Percentiles rank a stretch among this genome's conserved stretches.
Conservation (phyloP, 2,797 vertebrate genomes). For the Clarias pachynema region DNA sequence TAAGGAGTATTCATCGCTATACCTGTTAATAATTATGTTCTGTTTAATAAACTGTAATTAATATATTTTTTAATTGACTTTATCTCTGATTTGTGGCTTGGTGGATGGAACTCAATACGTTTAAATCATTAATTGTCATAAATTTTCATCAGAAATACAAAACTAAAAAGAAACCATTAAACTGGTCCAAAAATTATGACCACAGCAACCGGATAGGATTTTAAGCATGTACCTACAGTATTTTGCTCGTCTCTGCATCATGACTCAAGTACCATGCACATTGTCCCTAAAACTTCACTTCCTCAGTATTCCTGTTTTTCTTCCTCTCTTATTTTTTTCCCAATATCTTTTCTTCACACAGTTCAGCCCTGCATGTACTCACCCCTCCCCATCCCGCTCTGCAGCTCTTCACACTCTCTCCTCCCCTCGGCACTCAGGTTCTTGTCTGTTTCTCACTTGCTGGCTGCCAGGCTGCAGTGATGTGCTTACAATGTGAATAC, state of each 20-base stretch:
- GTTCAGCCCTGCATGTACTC: conserved; percentile 30
- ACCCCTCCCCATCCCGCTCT: conserved; percentile 25
- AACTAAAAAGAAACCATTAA: background rate
- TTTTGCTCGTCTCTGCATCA: too few relatives aligned
- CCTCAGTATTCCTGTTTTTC: conserved; percentile 15
- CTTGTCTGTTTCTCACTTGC: conserved; percentile 36
- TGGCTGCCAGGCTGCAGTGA: conserved; percentile 59
- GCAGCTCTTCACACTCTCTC: conserved; percentile 27
- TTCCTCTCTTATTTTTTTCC: conserved; percentile 10
- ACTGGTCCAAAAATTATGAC: background rate
- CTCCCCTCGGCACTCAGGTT: conserved; percentile 28
- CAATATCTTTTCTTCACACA: conserved; percentile 13
- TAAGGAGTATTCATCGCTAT: too few relatives aligned
- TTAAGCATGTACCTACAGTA: too few relatives aligned
- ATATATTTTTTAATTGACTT: background rate
- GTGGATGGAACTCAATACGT: background rate
- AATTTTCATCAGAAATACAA: background rate
- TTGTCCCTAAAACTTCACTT: background rate
- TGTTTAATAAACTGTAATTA: background rate
- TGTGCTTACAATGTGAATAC: conserved; percentile 62
- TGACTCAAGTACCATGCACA: background rate
- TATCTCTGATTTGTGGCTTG: background rate
- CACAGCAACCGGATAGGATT: background rate
- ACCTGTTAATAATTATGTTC: background rate
- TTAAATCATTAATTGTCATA: background rate